These are phyloP conservation scores for Thamnaconus septentrionalis DNA, from an alignment of 2,113 vertebrate genomes.

Conservation along the genomic window DNA sequence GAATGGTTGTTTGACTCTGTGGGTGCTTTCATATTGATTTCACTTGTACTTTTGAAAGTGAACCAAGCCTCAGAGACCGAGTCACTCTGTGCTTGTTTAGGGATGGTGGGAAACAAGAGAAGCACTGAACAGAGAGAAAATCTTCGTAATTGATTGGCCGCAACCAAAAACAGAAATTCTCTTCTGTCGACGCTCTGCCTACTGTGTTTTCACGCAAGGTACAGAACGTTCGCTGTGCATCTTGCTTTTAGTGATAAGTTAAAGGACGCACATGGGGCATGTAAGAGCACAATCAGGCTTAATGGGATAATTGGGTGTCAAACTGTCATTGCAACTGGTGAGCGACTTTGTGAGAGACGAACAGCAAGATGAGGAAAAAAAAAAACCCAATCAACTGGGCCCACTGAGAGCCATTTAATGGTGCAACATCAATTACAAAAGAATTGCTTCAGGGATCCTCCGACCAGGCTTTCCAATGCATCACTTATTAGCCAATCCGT, in stretches of 20 bases:
- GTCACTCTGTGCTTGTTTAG: no score
- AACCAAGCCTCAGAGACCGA: no score
- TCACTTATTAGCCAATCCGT: conserved; percentile 71
- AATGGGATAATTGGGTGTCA: conserved; percentile 67
- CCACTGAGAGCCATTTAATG: conserved; percentile 67
- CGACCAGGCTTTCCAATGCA: conserved; percentile 60
- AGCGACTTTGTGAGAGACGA: conserved; percentile 47
- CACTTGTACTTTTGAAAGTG: no score
- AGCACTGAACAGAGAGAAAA: no score
- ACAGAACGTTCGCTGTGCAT: no score
- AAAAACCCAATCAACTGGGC: conserved; percentile 62
- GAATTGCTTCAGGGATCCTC: conserved; percentile 71
- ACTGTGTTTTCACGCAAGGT: no score
- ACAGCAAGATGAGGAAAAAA: conserved; percentile 47
- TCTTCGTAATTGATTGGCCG: no score
- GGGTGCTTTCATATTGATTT: no score
- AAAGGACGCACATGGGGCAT: conserved; percentile 15
- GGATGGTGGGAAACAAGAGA: no score
- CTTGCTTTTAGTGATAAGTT: conserved; percentile 10
- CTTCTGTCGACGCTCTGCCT: no score
- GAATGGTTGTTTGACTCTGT: no score
- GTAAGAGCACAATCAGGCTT: conserved; percentile 24
- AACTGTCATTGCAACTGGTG: conserved; percentile 56
- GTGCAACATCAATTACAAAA: conserved; percentile 71
- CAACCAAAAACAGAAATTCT: no score